These are phyloP conservation scores for Esox lucius DNA, from an alignment of 2,797 vertebrate species.

Conservation along the genomic window DNA sequence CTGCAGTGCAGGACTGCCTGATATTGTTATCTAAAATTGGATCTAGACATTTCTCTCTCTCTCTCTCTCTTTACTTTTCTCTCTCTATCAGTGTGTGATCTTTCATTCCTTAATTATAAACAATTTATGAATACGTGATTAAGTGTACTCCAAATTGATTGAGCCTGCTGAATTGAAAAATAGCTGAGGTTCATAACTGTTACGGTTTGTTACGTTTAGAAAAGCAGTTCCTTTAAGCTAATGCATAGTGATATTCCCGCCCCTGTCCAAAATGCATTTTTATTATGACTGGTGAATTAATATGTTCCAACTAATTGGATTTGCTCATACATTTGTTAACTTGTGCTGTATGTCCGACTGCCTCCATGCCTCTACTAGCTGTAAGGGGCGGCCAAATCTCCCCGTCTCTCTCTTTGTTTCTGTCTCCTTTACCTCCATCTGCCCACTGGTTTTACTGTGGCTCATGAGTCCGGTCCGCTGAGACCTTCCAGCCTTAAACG, in stretches of 20 bases:
- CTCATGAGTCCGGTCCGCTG: constrained; percentile 27
- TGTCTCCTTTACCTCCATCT: constrained; percentile 43
- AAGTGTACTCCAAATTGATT: too few species aligned
- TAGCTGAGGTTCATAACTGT: too few species aligned
- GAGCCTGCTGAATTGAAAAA: too few species aligned
- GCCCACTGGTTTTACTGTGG: constrained; percentile 45
- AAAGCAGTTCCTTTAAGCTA: background rate
- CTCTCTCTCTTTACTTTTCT: too few species aligned
- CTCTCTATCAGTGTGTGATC: too few species aligned
- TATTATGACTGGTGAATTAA: background rate
- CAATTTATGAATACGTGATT: too few species aligned
- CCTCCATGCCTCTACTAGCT: constrained; percentile 8
- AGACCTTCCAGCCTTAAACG: constrained; percentile 33
- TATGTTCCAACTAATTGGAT: constrained; percentile 22
- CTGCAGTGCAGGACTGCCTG: too few species aligned
- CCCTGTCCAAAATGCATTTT: background rate
- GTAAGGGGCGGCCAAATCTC: constrained; percentile 17
- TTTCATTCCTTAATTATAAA: too few species aligned
- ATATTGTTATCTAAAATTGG: too few species aligned
- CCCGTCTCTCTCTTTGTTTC: background rate
- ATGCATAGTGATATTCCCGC: background rate
- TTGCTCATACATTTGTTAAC: constrained; percentile 40
- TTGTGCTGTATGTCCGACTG: constrained; percentile 31
- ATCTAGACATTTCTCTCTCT: too few species aligned
- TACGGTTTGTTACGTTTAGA: background rate